Percentiles rank a stretch among this genome's conserved stretches.
phyloP scores from a whole-genome alignment of 2,888 invertebrate species.

The Endotricha flammealis region DNA sequence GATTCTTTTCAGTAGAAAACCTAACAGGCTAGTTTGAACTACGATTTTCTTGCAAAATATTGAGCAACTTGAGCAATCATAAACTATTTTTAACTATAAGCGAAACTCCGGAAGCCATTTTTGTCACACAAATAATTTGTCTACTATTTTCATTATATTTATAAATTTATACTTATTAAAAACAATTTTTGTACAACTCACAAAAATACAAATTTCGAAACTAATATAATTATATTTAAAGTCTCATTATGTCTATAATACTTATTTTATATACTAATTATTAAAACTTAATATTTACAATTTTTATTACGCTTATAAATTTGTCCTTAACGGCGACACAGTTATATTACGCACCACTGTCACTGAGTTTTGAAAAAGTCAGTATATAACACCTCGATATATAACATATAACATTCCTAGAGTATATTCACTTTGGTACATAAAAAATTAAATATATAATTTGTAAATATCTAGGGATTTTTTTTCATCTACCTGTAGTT shows the following conservation, averaged over 20 bases:
- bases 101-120: conserved; percentile 40
- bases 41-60: conserved; percentile 51
- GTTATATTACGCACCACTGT: conserved; percentile 2
- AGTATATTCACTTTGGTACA: background rate
- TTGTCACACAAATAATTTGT: conserved; percentile 23
- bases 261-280: conserved; percentile 22
- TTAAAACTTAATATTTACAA: conserved; percentile 47
- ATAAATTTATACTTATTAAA: too few relatives aligned
- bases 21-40: conserved; percentile 33
- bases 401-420: conserved; percentile 3
- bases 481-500: too few relatives aligned
- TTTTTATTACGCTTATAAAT: conserved; percentile 32
- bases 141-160: conserved; percentile 14
- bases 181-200: conserved; percentile 36
- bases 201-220: conserved; percentile 49
- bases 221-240: conserved; percentile 20
- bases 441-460: too few relatives aligned
- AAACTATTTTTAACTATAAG: conserved; percentile 46
- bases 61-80: conserved; percentile 69
- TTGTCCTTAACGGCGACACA: conserved; percentile 29
- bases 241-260: conserved; percentile 18
- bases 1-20: conserved; percentile 36
- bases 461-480: background rate
- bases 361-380: conserved; percentile 2
- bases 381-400: conserved; percentile 5